phyloP scores from a whole-genome alignment of 2,888 invertebrate genomes.

The Carabus problematicus region DNA sequence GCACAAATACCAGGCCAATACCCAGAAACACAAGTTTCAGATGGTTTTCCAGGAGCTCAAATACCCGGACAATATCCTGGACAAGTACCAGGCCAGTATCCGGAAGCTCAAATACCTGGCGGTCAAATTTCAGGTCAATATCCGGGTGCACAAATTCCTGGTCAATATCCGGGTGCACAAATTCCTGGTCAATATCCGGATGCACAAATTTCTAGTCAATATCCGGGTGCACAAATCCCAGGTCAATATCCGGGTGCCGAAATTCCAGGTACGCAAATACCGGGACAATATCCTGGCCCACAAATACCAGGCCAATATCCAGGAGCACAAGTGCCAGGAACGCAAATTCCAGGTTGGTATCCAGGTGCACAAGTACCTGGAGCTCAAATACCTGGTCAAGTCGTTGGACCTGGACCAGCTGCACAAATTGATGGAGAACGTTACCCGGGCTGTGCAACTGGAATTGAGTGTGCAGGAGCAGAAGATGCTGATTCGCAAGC shows the following conservation, averaged over 20 bases:
- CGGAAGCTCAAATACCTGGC: constrained; percentile 15
- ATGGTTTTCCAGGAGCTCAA: constrained; percentile 1
- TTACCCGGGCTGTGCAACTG: constrained; percentile 39
- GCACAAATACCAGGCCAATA: constrained; percentile 30
- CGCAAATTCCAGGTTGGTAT: constrained; percentile 40
- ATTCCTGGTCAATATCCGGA: constrained; percentile 31
- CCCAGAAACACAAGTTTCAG: background rate
- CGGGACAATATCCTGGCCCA: background rate
- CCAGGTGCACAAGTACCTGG: constrained; percentile 37
- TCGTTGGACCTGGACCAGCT: constrained; percentile 11
- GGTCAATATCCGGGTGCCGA: constrained; percentile 43
- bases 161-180: constrained; percentile 34
- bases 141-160: constrained; percentile 27
- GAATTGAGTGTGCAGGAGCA: constrained; percentile 33
- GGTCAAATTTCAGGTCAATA: constrained; percentile 20
- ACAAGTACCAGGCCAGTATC: constrained; percentile 30
- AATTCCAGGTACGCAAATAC: constrained; percentile 25
- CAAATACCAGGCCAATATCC: constrained; percentile 27
- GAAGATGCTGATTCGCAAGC: constrained; percentile 80
- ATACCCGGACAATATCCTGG: constrained; percentile 36
- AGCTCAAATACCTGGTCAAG: constrained; percentile 23
- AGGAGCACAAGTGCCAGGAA: constrained; percentile 33
- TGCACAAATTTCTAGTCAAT: constrained; percentile 24
- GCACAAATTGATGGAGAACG: constrained; percentile 34
- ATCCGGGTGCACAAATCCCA: constrained; percentile 32